Conservation (phyloP, 2,797 vertebrate genomes). For the Sylvia borin region DNA sequence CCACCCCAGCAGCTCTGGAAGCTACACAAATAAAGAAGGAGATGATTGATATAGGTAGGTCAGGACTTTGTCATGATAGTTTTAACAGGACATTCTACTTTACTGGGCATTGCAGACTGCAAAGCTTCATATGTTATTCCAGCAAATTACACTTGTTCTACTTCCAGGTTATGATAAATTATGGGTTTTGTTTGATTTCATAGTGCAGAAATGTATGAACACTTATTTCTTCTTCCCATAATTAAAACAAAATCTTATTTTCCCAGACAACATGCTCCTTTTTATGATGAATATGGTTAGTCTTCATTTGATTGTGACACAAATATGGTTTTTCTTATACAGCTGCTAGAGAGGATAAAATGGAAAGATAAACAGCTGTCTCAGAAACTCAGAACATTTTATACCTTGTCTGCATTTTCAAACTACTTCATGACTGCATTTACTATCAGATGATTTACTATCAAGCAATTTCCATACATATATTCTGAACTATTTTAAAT, state of each 20-base stretch:
- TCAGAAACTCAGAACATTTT: background rate
- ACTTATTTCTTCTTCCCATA: background rate
- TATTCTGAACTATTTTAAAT: background rate
- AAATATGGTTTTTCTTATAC: background rate
- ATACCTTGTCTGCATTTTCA: background rate
- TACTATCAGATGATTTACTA: background rate
- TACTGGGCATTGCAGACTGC: background rate
- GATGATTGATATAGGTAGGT: slow-evolving; percentile 52
- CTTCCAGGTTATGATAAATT: background rate
- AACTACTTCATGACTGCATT: background rate
- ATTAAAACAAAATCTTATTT: background rate
- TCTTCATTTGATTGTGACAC: background rate
- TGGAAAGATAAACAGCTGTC: background rate
- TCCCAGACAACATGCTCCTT: background rate
- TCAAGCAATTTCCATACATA: background rate
- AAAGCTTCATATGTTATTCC: background rate
- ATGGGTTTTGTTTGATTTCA: background rate
- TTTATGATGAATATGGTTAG: background rate
- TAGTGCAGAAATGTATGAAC: background rate
- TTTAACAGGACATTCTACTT: background rate
- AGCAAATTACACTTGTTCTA: background rate
- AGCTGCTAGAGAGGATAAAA: background rate
- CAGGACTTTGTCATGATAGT: background rate
- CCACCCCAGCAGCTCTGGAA: background rate
- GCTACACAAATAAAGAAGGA: slow-evolving; percentile 58